Conservation (phyloP, 2,113 vertebrate genomes). For the Empidonax alnorum region DNA sequence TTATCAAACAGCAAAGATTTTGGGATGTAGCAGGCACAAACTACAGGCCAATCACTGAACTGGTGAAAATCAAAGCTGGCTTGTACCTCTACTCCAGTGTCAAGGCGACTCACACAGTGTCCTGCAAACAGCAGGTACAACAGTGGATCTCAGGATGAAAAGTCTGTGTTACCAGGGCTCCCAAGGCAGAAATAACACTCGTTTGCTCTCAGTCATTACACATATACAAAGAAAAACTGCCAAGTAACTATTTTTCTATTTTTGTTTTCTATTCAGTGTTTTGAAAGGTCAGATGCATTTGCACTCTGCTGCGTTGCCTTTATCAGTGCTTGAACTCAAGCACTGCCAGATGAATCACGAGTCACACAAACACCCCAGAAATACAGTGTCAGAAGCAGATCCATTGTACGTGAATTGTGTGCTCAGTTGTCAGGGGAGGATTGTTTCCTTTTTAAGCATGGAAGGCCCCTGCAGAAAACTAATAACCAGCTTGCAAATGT, state of each 20-base stretch:
- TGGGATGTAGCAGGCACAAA: neutral
- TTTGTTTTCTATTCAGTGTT: neutral
- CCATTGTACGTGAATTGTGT: neutral
- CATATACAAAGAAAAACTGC: neutral
- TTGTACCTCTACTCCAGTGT: neutral
- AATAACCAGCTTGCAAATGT: neutral
- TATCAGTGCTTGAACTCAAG: conserved; percentile 31
- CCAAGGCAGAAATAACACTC: neutral
- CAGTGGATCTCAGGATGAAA: neutral
- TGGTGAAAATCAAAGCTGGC: neutral
- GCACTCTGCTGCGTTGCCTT: conserved; percentile 3
- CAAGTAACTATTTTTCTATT: neutral
- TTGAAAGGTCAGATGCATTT: conserved; percentile 45
- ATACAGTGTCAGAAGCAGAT: neutral
- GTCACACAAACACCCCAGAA: neutral
- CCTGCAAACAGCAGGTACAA: neutral
- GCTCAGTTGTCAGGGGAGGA: neutral
- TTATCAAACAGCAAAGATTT: neutral
- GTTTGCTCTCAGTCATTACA: neutral
- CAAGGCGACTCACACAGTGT: neutral
- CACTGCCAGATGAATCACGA: neutral
- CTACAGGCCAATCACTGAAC: neutral
- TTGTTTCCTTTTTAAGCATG: neutral
- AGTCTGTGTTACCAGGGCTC: neutral
- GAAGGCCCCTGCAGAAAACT: neutral